Evolutionary conservation across 1,140 invertebrate genomes (phyloP).

Genomic region (Saxidomus purpurata): DNA sequence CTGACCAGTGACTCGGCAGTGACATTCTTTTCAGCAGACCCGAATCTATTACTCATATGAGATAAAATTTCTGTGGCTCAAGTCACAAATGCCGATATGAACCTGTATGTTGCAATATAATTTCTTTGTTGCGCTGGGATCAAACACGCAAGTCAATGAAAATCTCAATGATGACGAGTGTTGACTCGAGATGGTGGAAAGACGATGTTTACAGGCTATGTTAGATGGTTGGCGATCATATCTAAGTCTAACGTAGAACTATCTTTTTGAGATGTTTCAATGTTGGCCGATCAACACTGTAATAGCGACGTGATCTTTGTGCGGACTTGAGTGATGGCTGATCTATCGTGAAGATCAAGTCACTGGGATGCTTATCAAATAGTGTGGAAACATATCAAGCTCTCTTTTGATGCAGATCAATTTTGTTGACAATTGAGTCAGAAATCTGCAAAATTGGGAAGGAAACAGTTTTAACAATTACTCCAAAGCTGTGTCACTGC

Average conservation of each 20-base stretch:
- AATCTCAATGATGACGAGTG: not conserved
- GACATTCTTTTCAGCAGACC: not conserved
- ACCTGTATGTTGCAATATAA: not conserved
- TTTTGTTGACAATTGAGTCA: slow-evolving; percentile 37
- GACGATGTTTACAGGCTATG: slow-evolving; percentile 9
- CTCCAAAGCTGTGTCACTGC: no score
- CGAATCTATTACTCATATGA: not conserved
- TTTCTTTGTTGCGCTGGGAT: not conserved
- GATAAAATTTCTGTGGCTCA: slow-evolving; percentile 10
- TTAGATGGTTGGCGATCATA: slow-evolving; percentile 17
- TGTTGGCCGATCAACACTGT: slow-evolving; percentile 31
- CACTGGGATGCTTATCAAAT: slow-evolving; percentile 37
- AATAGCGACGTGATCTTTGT: slow-evolving; percentile 14
- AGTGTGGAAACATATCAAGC: slow-evolving; percentile 49
- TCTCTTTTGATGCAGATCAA: slow-evolving; percentile 50
- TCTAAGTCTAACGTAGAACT: not conserved
- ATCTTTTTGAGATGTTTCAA: slow-evolving; percentile 21
- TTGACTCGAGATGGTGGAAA: slow-evolving; percentile 15
- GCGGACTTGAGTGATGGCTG: slow-evolving; percentile 24
- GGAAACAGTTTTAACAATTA: slow-evolving; percentile 8
- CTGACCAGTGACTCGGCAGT: slow-evolving; percentile 1
- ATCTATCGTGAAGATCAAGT: slow-evolving; percentile 43
- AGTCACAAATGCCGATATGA: not conserved
- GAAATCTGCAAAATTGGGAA: slow-evolving; percentile 49
- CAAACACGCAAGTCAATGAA: not conserved